phyloP scores from a whole-genome alignment of 2,113 vertebrate species.

The Heterochromis multidens region DNA sequence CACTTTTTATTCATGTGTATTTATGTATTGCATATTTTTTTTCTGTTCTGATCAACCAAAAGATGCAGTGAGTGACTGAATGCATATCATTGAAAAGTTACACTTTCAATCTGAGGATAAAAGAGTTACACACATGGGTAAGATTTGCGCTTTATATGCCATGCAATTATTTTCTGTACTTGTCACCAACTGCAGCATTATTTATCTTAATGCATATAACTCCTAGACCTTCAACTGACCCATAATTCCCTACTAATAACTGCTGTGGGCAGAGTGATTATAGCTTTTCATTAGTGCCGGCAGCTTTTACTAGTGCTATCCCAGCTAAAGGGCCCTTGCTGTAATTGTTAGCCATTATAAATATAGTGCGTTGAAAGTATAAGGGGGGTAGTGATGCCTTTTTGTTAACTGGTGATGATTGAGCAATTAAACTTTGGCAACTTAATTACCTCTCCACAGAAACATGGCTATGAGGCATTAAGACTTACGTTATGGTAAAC shows the following conservation, averaged over 20 bases:
- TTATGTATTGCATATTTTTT: not conserved
- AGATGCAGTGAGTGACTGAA: not conserved
- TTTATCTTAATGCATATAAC: slow-evolving; percentile 91
- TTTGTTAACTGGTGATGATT: slow-evolving; percentile 82
- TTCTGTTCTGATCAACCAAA: not conserved
- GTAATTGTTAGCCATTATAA: slow-evolving; percentile 94
- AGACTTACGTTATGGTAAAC: slow-evolving; percentile 56
- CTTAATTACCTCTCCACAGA: slow-evolving; percentile 73
- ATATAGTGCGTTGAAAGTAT: slow-evolving; percentile 77
- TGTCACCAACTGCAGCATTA: slow-evolving; percentile 81
- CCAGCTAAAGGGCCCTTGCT: slow-evolving; percentile 89
- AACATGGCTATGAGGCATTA: slow-evolving; percentile 63
- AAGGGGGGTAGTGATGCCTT: slow-evolving; percentile 73
- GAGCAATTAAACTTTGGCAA: slow-evolving; percentile 90
- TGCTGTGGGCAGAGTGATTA: slow-evolving; percentile 82
- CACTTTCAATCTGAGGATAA: not conserved
- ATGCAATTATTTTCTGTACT: slow-evolving; percentile 66
- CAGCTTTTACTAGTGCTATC: slow-evolving; percentile 84
- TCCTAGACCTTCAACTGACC: slow-evolving; percentile 85
- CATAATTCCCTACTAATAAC: slow-evolving; percentile 93
- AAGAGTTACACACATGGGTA: not conserved
- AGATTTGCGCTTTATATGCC: slow-evolving; percentile 16
- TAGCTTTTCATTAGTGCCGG: slow-evolving; percentile 79
- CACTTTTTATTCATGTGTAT: not conserved
- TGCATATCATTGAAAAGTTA: not conserved